These are phyloP conservation scores for Rattus rattus DNA, from an alignment of 2,113 vertebrate genomes.

Conservation along the genomic window DNA sequence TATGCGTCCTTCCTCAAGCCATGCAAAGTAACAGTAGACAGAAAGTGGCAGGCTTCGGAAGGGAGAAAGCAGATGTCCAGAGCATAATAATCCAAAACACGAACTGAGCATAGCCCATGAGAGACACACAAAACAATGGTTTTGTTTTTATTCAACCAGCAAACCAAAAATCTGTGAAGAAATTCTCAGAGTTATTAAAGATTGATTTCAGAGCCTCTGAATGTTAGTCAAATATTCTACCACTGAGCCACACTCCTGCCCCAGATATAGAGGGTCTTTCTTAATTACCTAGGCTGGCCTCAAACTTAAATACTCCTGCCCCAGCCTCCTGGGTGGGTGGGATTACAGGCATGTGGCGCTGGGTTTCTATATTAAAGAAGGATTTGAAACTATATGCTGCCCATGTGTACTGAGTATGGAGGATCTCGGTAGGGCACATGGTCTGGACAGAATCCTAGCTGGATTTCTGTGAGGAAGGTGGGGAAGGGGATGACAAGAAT, in stretches of 20 bases:
- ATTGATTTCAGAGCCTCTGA: not conserved
- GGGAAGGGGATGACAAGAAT: not conserved
- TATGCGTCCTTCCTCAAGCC: slow-evolving; percentile 71
- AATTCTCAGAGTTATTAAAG: not conserved
- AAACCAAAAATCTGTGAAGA: slow-evolving; percentile 58
- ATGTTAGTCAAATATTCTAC: not conserved
- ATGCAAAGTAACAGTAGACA: slow-evolving; percentile 80
- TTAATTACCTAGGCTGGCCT: not conserved
- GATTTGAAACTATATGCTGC: not conserved
- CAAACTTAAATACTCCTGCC: not conserved
- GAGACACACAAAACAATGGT: slow-evolving; percentile 51
- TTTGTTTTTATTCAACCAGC: slow-evolving; percentile 9
- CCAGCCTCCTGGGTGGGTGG: not conserved
- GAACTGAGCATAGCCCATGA: slow-evolving; percentile 63
- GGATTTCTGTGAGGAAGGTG: not conserved
- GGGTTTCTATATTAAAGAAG: not conserved
- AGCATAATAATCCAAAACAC: slow-evolving; percentile 58
- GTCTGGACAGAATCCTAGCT: not conserved
- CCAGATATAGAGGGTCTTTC: not conserved
- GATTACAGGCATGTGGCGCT: not conserved
- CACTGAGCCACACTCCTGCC: no score
- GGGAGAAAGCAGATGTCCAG: slow-evolving; percentile 57
- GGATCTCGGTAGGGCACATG: not conserved
- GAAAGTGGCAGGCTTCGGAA: slow-evolving; percentile 71
- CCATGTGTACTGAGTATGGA: not conserved